These are phyloP conservation scores for Magallana ariakensis DNA, from an alignment of 1,140 invertebrate species.

Conservation along the genomic window DNA sequence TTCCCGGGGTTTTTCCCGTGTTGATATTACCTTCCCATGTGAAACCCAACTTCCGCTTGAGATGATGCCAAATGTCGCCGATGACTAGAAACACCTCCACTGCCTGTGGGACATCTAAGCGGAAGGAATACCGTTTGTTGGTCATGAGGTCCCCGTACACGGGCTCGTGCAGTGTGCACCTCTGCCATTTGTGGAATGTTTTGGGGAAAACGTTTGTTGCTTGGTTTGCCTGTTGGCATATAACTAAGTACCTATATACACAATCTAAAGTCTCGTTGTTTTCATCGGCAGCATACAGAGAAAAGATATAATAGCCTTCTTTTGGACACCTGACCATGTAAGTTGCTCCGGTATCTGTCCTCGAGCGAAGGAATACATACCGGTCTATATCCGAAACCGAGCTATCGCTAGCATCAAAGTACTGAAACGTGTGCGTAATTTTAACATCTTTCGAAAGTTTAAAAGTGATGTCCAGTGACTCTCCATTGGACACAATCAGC, in stretches of 20 bases:
- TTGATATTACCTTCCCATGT: slow-evolving; percentile 75
- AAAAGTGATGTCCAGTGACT: slow-evolving; percentile 73
- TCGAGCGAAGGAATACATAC: slow-evolving; percentile 75
- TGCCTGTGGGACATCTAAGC: slow-evolving; percentile 74
- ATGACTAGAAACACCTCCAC: slow-evolving; percentile 76
- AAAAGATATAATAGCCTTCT: slow-evolving; percentile 78
- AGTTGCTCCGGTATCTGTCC: slow-evolving; percentile 70
- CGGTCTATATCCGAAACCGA: slow-evolving; percentile 75
- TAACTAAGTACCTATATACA: slow-evolving; percentile 76
- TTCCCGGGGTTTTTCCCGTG: slow-evolving; percentile 64
- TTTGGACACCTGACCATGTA: slow-evolving; percentile 76
- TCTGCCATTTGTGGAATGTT: slow-evolving; percentile 76
- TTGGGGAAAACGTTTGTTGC: slow-evolving; percentile 73
- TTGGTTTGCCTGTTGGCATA: slow-evolving; percentile 75
- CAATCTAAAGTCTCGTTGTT: slow-evolving; percentile 73
- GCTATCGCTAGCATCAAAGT: slow-evolving; percentile 72
- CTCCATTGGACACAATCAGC: slow-evolving; percentile 72
- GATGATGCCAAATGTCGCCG: slow-evolving; percentile 73
- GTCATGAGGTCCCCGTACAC: slow-evolving; percentile 75
- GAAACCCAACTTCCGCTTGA: slow-evolving; percentile 72
- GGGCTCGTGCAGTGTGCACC: slow-evolving; percentile 77
- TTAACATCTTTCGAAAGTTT: slow-evolving; percentile 71
- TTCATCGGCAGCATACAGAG: slow-evolving; percentile 69
- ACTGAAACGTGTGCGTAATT: slow-evolving; percentile 76
- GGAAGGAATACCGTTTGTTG: slow-evolving; percentile 73